Base-by-base conservation (phyloP, 2,888 invertebrate species). In the Phytoseiulus persimilis region DNA sequence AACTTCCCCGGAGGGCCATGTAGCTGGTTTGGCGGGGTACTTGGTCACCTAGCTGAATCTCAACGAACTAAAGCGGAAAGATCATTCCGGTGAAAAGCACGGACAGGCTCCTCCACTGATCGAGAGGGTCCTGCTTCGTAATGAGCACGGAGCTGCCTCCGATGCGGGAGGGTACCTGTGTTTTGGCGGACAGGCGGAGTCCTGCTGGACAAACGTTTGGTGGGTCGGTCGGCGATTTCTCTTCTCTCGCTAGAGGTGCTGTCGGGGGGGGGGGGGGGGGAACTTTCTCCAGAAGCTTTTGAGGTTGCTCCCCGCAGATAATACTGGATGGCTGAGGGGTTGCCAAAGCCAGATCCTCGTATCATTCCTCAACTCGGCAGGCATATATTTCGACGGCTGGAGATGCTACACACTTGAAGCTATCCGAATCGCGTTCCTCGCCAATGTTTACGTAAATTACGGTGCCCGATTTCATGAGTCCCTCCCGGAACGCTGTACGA, bases 51-150 rank as follows among this genome's bases (percentile, higher is more conserved):
- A 65, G 65, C 65, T 65, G 65, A 65, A 65, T 65, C 65, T 65
- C 65, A 65, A 65, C 65, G 65, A 65, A 65, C 65, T 65, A 65
- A 65, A 65, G 65, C 65, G 65, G 65, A 65, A 65, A 65, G 65
- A 65, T 65, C 28, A 28, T 28, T 65, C 18, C 65, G 65, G 65
- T 65, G 65, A 65, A 65, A 65, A 65, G 65, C 23, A 65, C 65
- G 65, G 65, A 39, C 39, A 39, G 39, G 39, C 39, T 28, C 28
- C 65, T 65, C 65, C 18, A 18, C 65, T 65, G 65, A 65, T 65
- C 65, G 65, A 65, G 65, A 65, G 65, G 65, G 65, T 65, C 65
- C 65, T 65, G 65, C 14, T 28, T 65, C 65, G 65, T 65, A 65
- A 65, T 65, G 65, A 65, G 65, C 18, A 18, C 65, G 65, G 65